These are phyloP conservation scores for Tapirus terrestris DNA, from an alignment of 2,113 vertebrate species.

Conservation along the genomic window DNA sequence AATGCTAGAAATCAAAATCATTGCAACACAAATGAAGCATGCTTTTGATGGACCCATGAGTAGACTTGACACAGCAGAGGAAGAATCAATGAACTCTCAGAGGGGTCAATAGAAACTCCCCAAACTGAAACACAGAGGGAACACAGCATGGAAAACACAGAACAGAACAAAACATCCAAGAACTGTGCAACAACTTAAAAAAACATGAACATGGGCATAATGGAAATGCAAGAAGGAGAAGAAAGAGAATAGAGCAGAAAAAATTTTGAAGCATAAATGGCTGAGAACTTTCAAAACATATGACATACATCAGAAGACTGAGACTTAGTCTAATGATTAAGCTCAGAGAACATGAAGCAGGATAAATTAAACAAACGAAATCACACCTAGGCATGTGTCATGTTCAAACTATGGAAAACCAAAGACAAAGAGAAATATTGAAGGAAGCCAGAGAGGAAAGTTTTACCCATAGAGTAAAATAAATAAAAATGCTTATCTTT, in stretches of 20 bases:
- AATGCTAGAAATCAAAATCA: neutral
- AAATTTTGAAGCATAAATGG: neutral
- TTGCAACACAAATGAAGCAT: neutral
- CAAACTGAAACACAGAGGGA: neutral
- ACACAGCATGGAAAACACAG: neutral
- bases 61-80: neutral
- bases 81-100: neutral
- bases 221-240: neutral
- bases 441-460: neutral
- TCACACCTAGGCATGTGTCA: neutral
- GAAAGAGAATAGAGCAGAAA: neutral
- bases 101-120: neutral
- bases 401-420: neutral
- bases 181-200: neutral
- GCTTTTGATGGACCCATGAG: neutral
- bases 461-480: neutral
- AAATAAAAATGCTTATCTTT: too few relatives aligned
- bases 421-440: neutral
- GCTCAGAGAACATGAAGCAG: neutral
- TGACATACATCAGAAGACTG: neutral
- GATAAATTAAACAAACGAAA: neutral
- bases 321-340: neutral
- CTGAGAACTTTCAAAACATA: neutral
- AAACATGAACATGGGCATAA: neutral
- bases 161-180: neutral